Percentiles rank a stretch among this genome's conserved stretches.
phyloP scores from a whole-genome alignment of 2,797 vertebrate genomes.

The Novumbra hubbsi region DNA sequence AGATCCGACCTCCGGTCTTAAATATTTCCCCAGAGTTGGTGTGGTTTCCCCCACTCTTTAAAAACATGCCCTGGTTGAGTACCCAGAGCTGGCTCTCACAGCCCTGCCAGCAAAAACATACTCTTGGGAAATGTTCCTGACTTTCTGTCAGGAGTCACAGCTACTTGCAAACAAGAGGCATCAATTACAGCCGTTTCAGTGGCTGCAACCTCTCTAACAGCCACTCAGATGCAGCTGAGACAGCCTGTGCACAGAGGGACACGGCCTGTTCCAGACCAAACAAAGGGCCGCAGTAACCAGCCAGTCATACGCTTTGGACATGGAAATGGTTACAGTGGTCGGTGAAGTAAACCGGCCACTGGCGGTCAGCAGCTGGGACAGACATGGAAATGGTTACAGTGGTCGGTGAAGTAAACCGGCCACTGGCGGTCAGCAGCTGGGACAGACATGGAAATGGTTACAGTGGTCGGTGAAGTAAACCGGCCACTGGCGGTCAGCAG shows the following conservation, averaged over 20 bases:
- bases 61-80: constrained; percentile 39
- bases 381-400: background rate
- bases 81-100: constrained; percentile 32
- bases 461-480: background rate
- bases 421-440: background rate
- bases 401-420: no score
- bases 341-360: no score
- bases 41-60: constrained; percentile 28
- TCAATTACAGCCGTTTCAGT: constrained; percentile 47
- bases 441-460: background rate
- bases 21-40: constrained; percentile 42
- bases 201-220: constrained; percentile 16
- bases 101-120: constrained; percentile 52
- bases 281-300: background rate
- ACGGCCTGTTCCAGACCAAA: background rate
- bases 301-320: background rate
- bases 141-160: constrained; percentile 57
- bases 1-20: constrained; percentile 46
- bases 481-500: background rate
- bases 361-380: background rate
- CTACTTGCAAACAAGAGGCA: constrained; percentile 51
- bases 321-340: background rate
- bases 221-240: constrained; percentile 3
- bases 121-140: constrained; percentile 53
- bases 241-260: background rate